Base-by-base conservation (phyloP, 2,113 vertebrate genomes). In the Pseudorasbora parva region DNA sequence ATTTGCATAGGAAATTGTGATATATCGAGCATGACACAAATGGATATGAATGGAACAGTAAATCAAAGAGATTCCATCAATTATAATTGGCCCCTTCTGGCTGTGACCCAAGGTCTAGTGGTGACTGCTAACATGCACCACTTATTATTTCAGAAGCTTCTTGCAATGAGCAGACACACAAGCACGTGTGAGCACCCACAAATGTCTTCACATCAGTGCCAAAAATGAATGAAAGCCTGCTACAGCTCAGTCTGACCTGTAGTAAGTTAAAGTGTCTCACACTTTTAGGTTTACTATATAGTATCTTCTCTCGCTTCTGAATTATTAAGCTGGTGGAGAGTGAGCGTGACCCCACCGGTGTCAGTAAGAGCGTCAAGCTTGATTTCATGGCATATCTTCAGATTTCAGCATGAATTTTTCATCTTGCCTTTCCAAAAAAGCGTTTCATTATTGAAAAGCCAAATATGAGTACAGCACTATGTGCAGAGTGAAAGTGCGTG, bases 1-100 rank as follows among this genome's bases (percentile, higher is more conserved):
- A 93, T 93, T 93, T 92, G 89, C 90, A 91, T 89, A 82, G 90
- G 91, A 92, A 91, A 93, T 91, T 92, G 90, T 91, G 88, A 92
- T 93, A 93, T 91, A 93, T 92, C 78, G 91, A 91, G 92, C 92
- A 88, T 90, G 92, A 93, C 93, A 90, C 87, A 94, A 92, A 94
- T 88, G 81, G 90, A 93, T 92, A 88, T 89, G 89, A 89, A 88
- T 82, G 87, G 88, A 91, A 86, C 85, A 30, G 88, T 91, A 84
- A 89, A 89, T 91, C 88, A 88, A 89, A 92, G 89, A 86, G 88
- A 85, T 88, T 85, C 84, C 86, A 91, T 94, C 90, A 93, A 93
- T 93, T 93, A 91, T 83, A 82, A 80, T 88, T 85, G 5, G 86
- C 69, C 81, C 66, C 47, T 82, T 78, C 91, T 94, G 92, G 92